Evolutionary conservation across 2,888 invertebrate species (phyloP), one percentile per base, ranked within the genome.

Genomic region (Panzeria rudis): DNA sequence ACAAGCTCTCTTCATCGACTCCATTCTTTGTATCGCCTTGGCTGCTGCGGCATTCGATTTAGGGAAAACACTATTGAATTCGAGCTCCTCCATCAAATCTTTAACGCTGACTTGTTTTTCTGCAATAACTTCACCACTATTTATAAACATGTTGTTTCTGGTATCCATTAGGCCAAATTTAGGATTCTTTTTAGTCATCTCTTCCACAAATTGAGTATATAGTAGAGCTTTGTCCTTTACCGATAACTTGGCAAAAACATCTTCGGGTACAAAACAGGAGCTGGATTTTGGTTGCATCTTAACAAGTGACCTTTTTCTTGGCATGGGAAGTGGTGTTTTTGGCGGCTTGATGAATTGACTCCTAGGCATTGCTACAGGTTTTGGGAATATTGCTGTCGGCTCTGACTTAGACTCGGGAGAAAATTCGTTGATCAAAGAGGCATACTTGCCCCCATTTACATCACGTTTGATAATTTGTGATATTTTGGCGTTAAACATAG

Each of bases 221-320:
- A 92, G 84, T 41, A 89, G 29, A 0, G 89, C 91, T 54, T 92
- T 92, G 41, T 92, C 92, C 83, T 89, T 91, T 1, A 92, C 92
- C 1, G 90, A 90, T 17, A 92, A 78, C 59, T 90, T 88, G 3
- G 86, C 88, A 59, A 91, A 91, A 0, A 89, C 90, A 56, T 91
- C 91, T 72, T 91, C 91, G 11, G 91, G 89, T 0, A 90, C 87
- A 5, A 92, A 86, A 25, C 90, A 90, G 13, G 17, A 25, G 5
- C 38, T 38, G 15, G 41, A 13, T 44, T 71, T 62, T 11, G 17
- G 1, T 4, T 29, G 7, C 0, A 52, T 15, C 9, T 54, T 68
- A 8, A 20, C 35, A 17, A 41, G 13, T 44, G 38, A 61, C 44
- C 32, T 54, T 35, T 15, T 38, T 15, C 87, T 77, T 3, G 88